These are phyloP conservation scores for Ceratina australensis DNA, from an alignment of 1,140 invertebrate genomes.

Conservation along the genomic window DNA sequence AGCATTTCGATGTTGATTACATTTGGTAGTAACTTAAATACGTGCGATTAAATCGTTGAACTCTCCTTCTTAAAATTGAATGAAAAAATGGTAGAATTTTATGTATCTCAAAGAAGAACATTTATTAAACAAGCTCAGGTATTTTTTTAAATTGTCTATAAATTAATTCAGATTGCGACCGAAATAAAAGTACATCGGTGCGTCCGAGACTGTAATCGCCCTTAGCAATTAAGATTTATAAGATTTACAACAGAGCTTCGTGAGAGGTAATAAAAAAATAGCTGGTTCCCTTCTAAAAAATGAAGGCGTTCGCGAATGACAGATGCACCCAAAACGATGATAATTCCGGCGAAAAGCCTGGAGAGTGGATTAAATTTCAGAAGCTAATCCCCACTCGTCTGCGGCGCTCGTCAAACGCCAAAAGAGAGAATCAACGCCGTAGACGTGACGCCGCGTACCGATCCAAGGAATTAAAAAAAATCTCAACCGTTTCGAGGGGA, in stretches of 20 bases:
- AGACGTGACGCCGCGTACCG: not conserved
- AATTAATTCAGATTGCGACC: no score
- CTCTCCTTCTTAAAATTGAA: no score
- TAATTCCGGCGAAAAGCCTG: conserved; percentile 11
- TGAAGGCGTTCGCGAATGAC: not conserved
- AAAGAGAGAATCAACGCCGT: conserved; percentile 24
- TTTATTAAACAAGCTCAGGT: no score
- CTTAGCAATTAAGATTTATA: not conserved
- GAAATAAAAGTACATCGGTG: not conserved
- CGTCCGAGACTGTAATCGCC: not conserved
- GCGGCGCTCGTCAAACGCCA: conserved; percentile 20
- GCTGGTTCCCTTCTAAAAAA: not conserved
- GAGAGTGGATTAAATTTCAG: conserved; percentile 46
- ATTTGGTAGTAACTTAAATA: no score
- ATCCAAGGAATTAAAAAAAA: conserved; percentile 41
- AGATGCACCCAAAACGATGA: not conserved
- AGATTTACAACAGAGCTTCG: not conserved
- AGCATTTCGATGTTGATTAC: no score
- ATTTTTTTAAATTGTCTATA: no score
- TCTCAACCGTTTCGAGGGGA: not conserved
- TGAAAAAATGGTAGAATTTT: no score
- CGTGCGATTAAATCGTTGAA: no score
- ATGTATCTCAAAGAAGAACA: no score
- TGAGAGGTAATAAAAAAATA: not conserved
- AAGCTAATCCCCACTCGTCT: conserved; percentile 23